Base-by-base conservation (phyloP, 2,888 invertebrate genomes). In the Acleris holmiana region DNA sequence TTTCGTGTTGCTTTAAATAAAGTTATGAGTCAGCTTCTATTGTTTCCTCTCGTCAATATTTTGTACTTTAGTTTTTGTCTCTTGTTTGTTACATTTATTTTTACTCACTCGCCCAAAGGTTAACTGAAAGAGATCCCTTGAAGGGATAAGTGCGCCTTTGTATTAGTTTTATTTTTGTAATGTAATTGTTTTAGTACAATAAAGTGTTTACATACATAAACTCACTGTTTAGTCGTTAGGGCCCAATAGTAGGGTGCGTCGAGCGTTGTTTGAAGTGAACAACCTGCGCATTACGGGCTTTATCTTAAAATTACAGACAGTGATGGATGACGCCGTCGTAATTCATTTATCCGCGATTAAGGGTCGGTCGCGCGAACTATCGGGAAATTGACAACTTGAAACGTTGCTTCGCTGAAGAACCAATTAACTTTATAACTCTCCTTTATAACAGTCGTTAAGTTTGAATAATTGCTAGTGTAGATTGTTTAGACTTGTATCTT, bases 321-420 rank as follows among this genome's bases (percentile, higher is more conserved):
- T 89, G 87, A 89, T 87, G 82, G 88, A 89, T 88, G 85, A 72
- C 71, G 77, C 76, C 74, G 69, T 73, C 79, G 79, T 88, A 88
- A 89, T 88, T 89, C 89, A 87, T 88, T 89, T 88, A 89, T 83
- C 84, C 77, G 71, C 82, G 80, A 85, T 85, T 84, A 86, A 80
- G 82, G 82, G 76, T 71, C 73, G 76, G 64, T 68, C 64, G 60
- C 44, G 66, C 59, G 59, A 77, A 77, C 76, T 71, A 72, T 75
- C 76, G 78, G 75, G 69, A 78, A 80, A 82, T 75, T 74, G 74
- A 76, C 76, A 76, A 72, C 71, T 70, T 75, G 72, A 79, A 79
- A 74, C 71, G 69, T 74, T 78, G 69, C 70, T 73, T 72, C 66
- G 66, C 68, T 73, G 75, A 63, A 56, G 53, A 50, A 47, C 64